Conservation (phyloP, 2,113 vertebrate genomes). For the Lamprologus sp. region DNA sequence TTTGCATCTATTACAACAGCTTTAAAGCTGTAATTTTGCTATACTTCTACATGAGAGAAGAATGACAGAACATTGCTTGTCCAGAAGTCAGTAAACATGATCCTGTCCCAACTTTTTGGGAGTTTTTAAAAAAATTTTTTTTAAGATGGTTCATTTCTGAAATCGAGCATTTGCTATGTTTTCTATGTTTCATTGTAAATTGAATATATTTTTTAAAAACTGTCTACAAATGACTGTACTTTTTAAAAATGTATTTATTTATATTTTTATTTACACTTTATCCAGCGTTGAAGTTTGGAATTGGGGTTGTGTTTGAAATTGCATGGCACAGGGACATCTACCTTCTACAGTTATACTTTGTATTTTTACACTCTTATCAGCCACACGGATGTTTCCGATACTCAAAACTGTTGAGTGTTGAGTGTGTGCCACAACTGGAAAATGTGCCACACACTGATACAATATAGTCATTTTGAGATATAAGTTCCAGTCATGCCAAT, state of each 20-base stretch:
- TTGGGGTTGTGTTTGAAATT: not conserved
- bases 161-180: not conserved
- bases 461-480: not conserved
- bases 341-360: not conserved
- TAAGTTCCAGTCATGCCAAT: not conserved
- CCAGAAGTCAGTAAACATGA: not conserved
- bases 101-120: not conserved
- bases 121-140: accelerated
- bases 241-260: not conserved
- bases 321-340: not conserved
- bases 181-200: not conserved
- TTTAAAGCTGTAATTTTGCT: not conserved
- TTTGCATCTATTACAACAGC: not conserved
- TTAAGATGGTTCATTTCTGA: not conserved
- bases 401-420: not conserved
- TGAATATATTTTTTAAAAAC: not conserved
- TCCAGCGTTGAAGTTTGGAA: not conserved
- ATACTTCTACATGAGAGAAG: not conserved
- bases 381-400: not conserved
- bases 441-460: not conserved
- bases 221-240: not conserved
- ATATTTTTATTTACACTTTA: not conserved
- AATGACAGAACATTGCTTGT: not conserved
- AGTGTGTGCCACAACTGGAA: not conserved
- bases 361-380: not conserved